Conservation (phyloP, 2,797 vertebrate species). For the Cossypha heuglini region DNA sequence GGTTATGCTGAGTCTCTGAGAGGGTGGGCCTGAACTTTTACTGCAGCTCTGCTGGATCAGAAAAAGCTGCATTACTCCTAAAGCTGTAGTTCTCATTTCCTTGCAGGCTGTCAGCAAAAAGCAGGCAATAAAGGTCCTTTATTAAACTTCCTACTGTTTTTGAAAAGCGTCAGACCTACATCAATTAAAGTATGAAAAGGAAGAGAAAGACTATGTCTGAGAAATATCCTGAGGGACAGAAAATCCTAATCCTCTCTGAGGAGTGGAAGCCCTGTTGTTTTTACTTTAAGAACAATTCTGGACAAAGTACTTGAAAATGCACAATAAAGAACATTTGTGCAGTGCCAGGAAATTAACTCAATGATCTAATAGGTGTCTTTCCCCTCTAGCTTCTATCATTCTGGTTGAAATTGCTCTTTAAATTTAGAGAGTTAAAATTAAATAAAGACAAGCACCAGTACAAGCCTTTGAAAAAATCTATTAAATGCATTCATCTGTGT, state of each 20-base stretch:
- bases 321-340: neutral
- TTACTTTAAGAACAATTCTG: neutral
- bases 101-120: neutral
- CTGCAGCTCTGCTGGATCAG: neutral
- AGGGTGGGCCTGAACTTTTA: neutral
- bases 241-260: neutral
- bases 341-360: neutral
- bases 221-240: neutral
- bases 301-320: neutral
- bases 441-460: neutral
- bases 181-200: neutral
- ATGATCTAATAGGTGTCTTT: neutral
- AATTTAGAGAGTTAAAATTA: conserved; percentile 22
- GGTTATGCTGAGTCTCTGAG: neutral
- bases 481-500: neutral
- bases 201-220: neutral
- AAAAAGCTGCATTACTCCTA: neutral
- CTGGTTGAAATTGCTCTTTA: conserved; percentile 21
- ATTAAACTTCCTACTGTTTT: neutral
- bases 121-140: neutral
- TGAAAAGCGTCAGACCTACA: neutral
- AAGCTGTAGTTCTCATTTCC: neutral
- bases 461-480: neutral
- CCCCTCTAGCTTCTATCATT: neutral
- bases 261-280: neutral